Percentiles rank a stretch among this genome's conserved stretches.
These are phyloP conservation scores for Philhelius pedissequus DNA, from an alignment of 2,888 invertebrate species.

Conservation along the genomic window DNA sequence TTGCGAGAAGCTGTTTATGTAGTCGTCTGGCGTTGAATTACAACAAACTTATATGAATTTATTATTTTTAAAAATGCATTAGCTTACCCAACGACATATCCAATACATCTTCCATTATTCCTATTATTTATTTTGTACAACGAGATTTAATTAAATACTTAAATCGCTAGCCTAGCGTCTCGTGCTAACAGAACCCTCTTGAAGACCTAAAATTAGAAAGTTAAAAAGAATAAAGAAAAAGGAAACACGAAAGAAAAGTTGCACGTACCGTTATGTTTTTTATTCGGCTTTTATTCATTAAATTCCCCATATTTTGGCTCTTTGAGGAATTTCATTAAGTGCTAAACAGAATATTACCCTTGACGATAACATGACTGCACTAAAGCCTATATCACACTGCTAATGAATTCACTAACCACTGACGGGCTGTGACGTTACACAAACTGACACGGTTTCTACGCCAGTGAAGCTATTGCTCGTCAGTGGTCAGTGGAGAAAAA, in stretches of 20 bases:
- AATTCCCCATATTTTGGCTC: neutral
- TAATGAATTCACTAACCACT: too few relatives aligned
- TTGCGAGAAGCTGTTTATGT: conserved; percentile 45
- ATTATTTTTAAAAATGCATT: neutral
- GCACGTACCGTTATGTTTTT: neutral
- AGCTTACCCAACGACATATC: conserved; percentile 61
- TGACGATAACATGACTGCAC: too few relatives aligned
- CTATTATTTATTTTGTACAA: neutral
- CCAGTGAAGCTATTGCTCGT: too few relatives aligned
- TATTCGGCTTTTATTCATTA: neutral
- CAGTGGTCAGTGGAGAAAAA: too few relatives aligned
- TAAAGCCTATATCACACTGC: too few relatives aligned
- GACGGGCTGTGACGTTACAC: too few relatives aligned
- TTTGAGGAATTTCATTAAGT: neutral
- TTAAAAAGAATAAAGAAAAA: neutral
- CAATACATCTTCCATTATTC: conserved; percentile 25
- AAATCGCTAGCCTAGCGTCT: neutral
- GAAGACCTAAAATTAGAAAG: neutral
- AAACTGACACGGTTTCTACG: too few relatives aligned
- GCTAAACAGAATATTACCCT: neutral
- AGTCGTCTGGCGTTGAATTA: conserved; percentile 27
- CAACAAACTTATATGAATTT: neutral
- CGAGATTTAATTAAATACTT: neutral
- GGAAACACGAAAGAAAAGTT: neutral
- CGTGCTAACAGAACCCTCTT: neutral